Conservation (phyloP, 2,113 vertebrate species). For the Calonectris borealis region DNA sequence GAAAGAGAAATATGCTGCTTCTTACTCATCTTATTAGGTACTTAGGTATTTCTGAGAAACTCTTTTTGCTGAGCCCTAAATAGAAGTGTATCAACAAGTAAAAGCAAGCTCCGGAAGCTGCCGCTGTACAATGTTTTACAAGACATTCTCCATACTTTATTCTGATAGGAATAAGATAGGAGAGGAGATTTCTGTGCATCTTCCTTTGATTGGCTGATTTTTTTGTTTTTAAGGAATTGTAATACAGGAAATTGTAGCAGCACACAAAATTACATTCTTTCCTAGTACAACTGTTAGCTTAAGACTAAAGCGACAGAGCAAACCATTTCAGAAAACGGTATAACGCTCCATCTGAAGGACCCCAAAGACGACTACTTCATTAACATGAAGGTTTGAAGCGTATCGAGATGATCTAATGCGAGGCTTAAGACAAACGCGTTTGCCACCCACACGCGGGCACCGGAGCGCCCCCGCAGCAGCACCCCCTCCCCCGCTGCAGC, state of each 20-base stretch:
- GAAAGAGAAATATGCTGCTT: neutral
- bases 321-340: neutral
- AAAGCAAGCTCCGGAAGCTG: neutral
- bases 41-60: neutral
- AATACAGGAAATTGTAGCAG: neutral
- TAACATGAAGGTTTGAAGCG: neutral
- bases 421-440: accelerated
- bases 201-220: neutral
- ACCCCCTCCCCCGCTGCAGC: too few relatives aligned
- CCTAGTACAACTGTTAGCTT: neutral
- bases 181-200: neutral
- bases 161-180: neutral
- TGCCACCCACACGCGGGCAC: too few relatives aligned
- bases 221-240: neutral
- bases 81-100: neutral
- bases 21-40: neutral
- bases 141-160: neutral
- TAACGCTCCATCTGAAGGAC: neutral
- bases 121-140: neutral
- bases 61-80: neutral
- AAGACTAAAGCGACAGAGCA: neutral
- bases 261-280: neutral
- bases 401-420: accelerated
- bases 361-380: neutral
- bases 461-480: too few relatives aligned